phyloP scores from a whole-genome alignment of 1,140 invertebrate species.

The Diorhabda carinulata region DNA sequence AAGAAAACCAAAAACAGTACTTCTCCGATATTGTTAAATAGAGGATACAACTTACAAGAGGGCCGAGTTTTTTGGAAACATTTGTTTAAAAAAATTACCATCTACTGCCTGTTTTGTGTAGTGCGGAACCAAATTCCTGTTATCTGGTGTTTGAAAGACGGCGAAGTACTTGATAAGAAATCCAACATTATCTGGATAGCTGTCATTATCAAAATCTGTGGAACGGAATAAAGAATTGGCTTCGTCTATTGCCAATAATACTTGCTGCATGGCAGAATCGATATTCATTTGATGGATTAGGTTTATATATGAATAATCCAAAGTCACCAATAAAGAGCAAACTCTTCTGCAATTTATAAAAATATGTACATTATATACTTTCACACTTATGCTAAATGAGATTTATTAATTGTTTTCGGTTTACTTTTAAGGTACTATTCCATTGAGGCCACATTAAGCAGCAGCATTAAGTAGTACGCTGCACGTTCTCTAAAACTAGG shows the following conservation, averaged over 20 bases:
- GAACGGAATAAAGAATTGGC: constrained; percentile 32
- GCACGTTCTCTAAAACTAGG: too few species aligned
- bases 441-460: too few species aligned
- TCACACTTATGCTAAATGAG: not conserved
- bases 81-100: constrained; percentile 7
- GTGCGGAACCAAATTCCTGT: constrained; percentile 17
- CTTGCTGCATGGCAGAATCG: constrained; percentile 21
- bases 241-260: constrained; percentile 29
- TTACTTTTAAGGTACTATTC: not conserved
- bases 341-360: constrained; percentile 22
- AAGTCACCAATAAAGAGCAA: constrained; percentile 24
- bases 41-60: too few species aligned
- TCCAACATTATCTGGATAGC: constrained; percentile 34
- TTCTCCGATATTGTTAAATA: too few species aligned
- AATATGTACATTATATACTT: not conserved
- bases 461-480: too few species aligned
- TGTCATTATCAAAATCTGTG: constrained; percentile 36
- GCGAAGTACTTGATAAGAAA: constrained; percentile 30
- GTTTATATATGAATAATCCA: constrained; percentile 28
- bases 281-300: constrained; percentile 21
- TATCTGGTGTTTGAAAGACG: constrained; percentile 6
- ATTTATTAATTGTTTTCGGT: not conserved
- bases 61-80: not conserved
- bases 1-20: too few species aligned
- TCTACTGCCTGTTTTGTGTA: constrained; percentile 12